Percentiles rank a stretch among this genome's conserved stretches.
phyloP scores from a whole-genome alignment of 1,140 invertebrate genomes.

The Ceratina calcarata region DNA sequence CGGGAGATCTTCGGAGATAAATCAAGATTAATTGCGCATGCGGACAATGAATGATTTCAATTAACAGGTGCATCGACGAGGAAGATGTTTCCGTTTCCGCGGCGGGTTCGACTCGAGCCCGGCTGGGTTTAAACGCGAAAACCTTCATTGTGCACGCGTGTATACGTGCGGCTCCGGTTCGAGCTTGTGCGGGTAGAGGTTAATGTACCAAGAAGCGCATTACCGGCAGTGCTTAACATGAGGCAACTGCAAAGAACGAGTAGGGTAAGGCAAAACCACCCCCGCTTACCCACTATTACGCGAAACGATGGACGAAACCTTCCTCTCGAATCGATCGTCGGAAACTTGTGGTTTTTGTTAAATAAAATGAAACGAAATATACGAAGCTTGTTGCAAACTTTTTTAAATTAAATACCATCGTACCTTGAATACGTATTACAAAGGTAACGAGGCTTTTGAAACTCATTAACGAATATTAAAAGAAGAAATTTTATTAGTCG shows the following conservation, averaged over 20 bases:
- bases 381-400: too few relatives aligned
- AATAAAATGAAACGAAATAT: too few relatives aligned
- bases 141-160: slow-evolving; percentile 53
- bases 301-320: slow-evolving; percentile 4
- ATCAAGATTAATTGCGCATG: neutral
- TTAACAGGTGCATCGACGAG: slow-evolving; percentile 40
- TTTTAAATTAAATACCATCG: too few relatives aligned
- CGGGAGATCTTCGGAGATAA: too few relatives aligned
- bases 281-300: slow-evolving; percentile 18
- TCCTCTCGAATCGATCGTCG: slow-evolving; percentile 11
- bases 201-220: slow-evolving; percentile 77
- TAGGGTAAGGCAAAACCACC: slow-evolving; percentile 20
- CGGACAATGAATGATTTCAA: slow-evolving; percentile 26
- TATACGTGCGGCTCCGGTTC: slow-evolving; percentile 1
- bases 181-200: slow-evolving; percentile 59
- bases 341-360: too few relatives aligned
- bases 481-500: too few relatives aligned
- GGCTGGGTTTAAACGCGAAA: slow-evolving; percentile 6
- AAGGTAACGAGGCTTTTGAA: too few relatives aligned
- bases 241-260: slow-evolving; percentile 62
- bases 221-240: slow-evolving; percentile 69
- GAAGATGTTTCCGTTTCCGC: slow-evolving; percentile 47
- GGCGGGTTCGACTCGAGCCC: slow-evolving; percentile 21
- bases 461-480: too few relatives aligned
- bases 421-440: too few relatives aligned